phyloP scores from a whole-genome alignment of 2,113 vertebrate species.

The Cinclus mexicanus region DNA sequence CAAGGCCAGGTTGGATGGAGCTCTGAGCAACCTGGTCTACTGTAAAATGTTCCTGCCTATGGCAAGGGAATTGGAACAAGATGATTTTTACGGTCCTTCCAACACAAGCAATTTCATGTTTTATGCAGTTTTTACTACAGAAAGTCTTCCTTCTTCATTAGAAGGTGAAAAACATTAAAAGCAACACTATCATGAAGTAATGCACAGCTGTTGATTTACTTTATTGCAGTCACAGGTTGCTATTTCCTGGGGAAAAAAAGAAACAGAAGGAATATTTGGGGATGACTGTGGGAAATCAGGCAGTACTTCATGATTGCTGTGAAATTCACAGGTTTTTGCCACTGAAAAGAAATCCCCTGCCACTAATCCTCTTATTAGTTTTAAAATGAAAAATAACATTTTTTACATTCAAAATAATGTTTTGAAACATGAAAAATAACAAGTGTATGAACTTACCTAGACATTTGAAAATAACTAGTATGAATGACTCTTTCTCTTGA shows the following conservation, averaged over 20 bases:
- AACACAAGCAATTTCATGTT: not conserved
- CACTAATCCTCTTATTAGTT: not conserved
- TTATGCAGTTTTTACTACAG: not conserved
- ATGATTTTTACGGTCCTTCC: not conserved
- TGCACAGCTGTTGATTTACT: not conserved
- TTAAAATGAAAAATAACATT: not conserved
- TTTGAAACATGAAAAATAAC: not conserved
- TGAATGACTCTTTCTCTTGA: not conserved
- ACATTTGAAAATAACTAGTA: not conserved
- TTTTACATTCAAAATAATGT: not conserved
- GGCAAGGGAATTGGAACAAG: not conserved
- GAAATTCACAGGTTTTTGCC: not conserved
- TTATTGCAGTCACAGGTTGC: not conserved
- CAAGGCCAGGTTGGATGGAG: not conserved
- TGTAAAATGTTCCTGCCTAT: not conserved
- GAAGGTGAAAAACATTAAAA: not conserved
- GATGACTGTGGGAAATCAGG: not conserved
- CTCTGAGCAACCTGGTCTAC: not conserved
- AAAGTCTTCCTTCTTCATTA: not conserved
- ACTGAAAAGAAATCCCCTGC: not conserved
- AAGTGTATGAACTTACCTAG: not conserved
- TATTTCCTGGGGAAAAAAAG: not conserved
- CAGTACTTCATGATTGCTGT: not conserved
- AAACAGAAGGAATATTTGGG: not conserved
- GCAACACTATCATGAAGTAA: not conserved